Conservation (phyloP, 2,113 vertebrate species). For the Perca schrenkii region DNA sequence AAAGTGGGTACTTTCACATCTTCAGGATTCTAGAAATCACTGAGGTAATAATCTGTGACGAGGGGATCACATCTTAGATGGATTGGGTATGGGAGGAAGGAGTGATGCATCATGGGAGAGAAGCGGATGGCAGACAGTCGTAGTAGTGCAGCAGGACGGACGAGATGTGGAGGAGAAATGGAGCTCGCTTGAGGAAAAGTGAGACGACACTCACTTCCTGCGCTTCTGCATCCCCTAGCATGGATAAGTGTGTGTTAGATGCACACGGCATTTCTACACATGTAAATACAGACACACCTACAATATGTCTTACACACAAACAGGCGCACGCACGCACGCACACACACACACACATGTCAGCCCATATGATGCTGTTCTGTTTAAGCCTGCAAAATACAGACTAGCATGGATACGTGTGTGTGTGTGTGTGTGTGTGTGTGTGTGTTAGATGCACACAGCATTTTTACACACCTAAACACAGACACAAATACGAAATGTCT, state of each 20-base stretch:
- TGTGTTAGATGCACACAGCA: too few species aligned
- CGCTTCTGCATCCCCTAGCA: slow-evolving; percentile 63
- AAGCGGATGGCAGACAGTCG: slow-evolving; percentile 2
- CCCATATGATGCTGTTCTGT: slow-evolving; percentile 39
- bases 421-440: too few species aligned
- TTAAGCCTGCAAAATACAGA: slow-evolving; percentile 18
- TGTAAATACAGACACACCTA: too few species aligned
- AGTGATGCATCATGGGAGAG: slow-evolving; percentile 53
- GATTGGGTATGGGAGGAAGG: not conserved
- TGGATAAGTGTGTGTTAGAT: too few species aligned
- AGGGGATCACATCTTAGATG: not conserved
- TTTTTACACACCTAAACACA: not conserved
- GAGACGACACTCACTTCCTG: slow-evolving; percentile 60
- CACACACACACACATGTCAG: too few species aligned
- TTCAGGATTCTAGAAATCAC: not conserved
- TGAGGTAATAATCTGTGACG: not conserved
- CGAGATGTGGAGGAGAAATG: slow-evolving; percentile 16
- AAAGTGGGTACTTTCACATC: too few species aligned
- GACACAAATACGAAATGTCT: not conserved
- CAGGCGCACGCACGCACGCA: too few species aligned
- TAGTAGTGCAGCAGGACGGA: slow-evolving; percentile 24
- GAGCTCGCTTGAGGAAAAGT: slow-evolving; percentile 47
- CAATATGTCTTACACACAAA: too few species aligned
- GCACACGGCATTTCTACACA: too few species aligned
- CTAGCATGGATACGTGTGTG: not conserved